A percentile compares a stretch with the other conserved stretches of the same genome.
Evolutionary conservation across 2,797 vertebrate species (phyloP).

Genomic region (Myiothlypis chrysogaster): DNA sequence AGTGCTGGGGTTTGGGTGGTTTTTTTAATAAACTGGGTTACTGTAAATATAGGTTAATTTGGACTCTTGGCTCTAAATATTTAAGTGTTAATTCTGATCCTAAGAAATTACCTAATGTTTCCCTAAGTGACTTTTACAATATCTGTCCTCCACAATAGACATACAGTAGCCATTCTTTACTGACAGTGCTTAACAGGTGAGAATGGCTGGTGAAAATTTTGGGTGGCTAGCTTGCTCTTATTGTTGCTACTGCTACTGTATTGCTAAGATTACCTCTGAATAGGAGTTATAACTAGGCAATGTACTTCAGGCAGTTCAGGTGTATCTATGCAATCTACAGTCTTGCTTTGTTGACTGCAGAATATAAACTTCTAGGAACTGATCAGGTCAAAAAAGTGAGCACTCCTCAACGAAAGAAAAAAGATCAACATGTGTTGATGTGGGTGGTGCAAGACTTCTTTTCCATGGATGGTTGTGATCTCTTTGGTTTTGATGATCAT

Average conservation of each 20-base stretch:
- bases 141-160: background rate
- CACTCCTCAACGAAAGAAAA: accelerated
- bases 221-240: background rate
- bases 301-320: background rate
- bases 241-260: background rate
- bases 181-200: background rate
- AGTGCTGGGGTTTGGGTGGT: background rate
- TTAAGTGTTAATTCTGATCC: background rate
- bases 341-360: background rate
- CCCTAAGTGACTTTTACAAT: background rate
- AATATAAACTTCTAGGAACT: background rate
- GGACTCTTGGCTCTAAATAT: background rate
- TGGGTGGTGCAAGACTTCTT: background rate
- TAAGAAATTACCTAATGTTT: background rate
- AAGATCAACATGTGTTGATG: background rate
- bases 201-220: background rate
- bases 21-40: background rate
- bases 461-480: background rate
- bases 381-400: background rate
- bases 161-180: background rate
- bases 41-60: background rate
- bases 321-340: background rate
- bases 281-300: background rate
- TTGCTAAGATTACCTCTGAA: background rate
- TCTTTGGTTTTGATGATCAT: background rate